Evolutionary conservation across 2,797 vertebrate genomes (phyloP), one percentile per base, ranked within the genome.

Genomic region (Enteromius fasciolatus): DNA sequence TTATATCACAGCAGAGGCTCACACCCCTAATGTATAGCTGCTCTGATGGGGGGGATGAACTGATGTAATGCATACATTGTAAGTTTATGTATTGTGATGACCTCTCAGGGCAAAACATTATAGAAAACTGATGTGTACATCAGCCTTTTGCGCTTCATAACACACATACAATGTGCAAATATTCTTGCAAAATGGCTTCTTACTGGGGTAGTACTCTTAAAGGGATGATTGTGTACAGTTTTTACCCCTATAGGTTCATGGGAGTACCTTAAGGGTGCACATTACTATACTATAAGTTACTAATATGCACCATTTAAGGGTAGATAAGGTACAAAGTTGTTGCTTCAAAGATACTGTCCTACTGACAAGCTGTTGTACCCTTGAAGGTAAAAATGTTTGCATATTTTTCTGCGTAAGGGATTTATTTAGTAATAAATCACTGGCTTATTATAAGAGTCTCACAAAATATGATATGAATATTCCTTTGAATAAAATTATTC

Each of bases 91-190:
- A 82, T 77, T 75, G 67, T 95, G 95, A 96, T 95, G 94, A 94
- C 92, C 93, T 95, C 94, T 95, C 94, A 95, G 94, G 92, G 91
- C 50, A 80, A 82, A 76, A 83, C 75, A 23, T 80, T 79, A 82
- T 50, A 41, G 72, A 61, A 39, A 63, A n/a, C 5, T 18, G 39
- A 76, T 70, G 64, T 44, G 41, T 61, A 50, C 18, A 17, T 39
- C n/a, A 64, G 23, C 33, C 23, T 44, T 61, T 77, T 77, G 41
- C 5, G 8, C 18, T 66, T 77, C 76, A 64, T 77, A 31, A 31
- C 39, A 77, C 36, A 25, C 25, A 46, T 4, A 44, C n/a, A 23
- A 76, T 44, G 31, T 59, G 41, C 41, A 70, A 28, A 48, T 48
- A 10, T 48, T 12, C 4, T 20, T 46, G 20, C 9, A 57, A 12